Evolutionary conservation across 2,797 vertebrate species (phyloP), one percentile per base, ranked within the genome.

Genomic region (Eulemur mongoz): DNA sequence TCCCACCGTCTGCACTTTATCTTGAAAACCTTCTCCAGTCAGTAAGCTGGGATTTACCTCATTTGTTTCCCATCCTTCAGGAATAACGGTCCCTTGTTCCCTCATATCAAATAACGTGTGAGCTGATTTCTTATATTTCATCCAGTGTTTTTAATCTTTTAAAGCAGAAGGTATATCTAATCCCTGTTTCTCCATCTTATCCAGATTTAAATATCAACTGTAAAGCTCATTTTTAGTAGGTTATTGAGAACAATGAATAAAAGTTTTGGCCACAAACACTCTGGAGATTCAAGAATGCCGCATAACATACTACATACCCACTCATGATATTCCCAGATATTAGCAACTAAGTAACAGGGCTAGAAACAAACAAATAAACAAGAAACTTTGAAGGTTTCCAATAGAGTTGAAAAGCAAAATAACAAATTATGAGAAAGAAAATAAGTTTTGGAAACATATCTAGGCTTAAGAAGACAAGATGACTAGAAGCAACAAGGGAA

Each of bases 181-280:
- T 73, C 18, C 25, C 1, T 40, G 1, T 83, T 84, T 91, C 27
- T 85, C 61, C 35, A 59, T 81, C 15, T 45, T 85, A 5, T 61
- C 73, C 14, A 85, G 27, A 76, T 76, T 4, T 61, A 7, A 78
- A 54, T 1, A 22, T 86, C 40, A 88, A 48, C 5, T 13, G 0
- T 45, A 65, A 72, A 50, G 25, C 1, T 75, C 35, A 80, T 20
- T 87, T 79, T 54, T 79, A 75, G 20, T n/a, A 54, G 9, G 4
- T 69, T 81, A 79, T 25, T 76, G 2, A 52, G n/a, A 96, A 85
- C n/a, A 82, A 40, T 40, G 65, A 72, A 12, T 69, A 85, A 85
- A 89, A 54, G 2, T 32, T 5, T 20, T 84, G 63, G 63, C 65
- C 22, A 48, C 7, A 43, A 35, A 52, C 25, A 48, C 52, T 80